These are phyloP conservation scores for Capromys pilorides DNA, from an alignment of 2,797 vertebrate species.

Conservation along the genomic window DNA sequence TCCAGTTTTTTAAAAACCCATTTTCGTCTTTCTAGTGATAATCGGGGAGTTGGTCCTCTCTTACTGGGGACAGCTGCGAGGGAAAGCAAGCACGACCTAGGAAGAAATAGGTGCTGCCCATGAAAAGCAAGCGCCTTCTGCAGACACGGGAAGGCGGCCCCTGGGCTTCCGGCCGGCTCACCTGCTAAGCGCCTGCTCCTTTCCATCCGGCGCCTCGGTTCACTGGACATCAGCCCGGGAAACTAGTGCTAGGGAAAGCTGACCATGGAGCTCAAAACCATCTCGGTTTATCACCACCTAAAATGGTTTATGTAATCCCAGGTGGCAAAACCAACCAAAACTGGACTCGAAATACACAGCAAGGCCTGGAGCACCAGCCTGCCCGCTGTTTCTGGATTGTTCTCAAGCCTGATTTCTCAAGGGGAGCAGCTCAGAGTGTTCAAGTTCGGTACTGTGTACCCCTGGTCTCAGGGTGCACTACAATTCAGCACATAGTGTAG, in stretches of 20 bases:
- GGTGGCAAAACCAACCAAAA: neutral
- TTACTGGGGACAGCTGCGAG: neutral
- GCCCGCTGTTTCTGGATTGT: neutral
- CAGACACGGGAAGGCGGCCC: neutral
- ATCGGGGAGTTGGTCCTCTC: neutral
- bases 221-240: neutral
- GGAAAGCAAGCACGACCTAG: conserved; percentile 25
- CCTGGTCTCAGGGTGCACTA: neutral
- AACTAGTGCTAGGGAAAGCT: neutral
- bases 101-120: neutral
- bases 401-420: neutral
- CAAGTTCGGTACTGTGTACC: neutral
- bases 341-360: neutral
- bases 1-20: conserved; percentile 20
- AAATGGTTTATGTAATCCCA: neutral
- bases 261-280: neutral
- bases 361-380: neutral
- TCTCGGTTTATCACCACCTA: neutral
- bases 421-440: neutral
- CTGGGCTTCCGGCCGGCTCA: neutral
- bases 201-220: neutral
- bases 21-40: conserved; percentile 50
- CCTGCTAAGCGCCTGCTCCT: neutral
- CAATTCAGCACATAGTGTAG: neutral
- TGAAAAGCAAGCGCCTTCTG: neutral